These are phyloP conservation scores for Bombylius discolor DNA, from an alignment of 2,888 invertebrate species.

Conservation along the genomic window DNA sequence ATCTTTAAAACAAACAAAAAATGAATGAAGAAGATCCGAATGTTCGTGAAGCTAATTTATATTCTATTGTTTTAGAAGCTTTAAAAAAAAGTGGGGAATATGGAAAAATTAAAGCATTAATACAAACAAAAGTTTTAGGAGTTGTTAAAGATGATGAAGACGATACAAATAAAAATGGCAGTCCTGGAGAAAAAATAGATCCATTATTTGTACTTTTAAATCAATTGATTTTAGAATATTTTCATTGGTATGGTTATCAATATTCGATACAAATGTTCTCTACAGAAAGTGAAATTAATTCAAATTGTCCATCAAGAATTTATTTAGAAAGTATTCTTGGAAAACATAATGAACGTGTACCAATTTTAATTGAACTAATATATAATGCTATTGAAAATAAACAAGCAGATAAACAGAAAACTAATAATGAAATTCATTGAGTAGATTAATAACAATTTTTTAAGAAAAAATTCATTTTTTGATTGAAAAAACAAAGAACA, in stretches of 20 bases:
- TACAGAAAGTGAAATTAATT: conserved; percentile 4
- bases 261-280: conserved; percentile 30
- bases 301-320: no score
- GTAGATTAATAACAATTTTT: no score
- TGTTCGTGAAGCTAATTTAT: conserved; percentile 1
- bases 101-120: not conserved
- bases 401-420: no score
- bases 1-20: no score
- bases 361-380: no score
- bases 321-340: no score
- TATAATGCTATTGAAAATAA: no score
- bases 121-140: conserved; percentile 3
- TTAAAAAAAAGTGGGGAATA: conserved; percentile 4
- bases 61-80: not conserved
- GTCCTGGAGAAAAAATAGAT: conserved; percentile 5
- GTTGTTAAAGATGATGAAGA: not conserved
- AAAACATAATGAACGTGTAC: no score
- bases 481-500: no score
- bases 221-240: conserved; percentile 31
- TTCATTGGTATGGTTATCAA: conserved; percentile 30
- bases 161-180: not conserved
- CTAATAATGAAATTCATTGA: no score
- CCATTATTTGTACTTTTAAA: conserved; percentile 18
- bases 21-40: not conserved
- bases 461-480: no score